A percentile compares a stretch with the other conserved stretches of the same genome.
Conservation (phyloP, 2,797 vertebrate species). For the Falco naumanni region DNA sequence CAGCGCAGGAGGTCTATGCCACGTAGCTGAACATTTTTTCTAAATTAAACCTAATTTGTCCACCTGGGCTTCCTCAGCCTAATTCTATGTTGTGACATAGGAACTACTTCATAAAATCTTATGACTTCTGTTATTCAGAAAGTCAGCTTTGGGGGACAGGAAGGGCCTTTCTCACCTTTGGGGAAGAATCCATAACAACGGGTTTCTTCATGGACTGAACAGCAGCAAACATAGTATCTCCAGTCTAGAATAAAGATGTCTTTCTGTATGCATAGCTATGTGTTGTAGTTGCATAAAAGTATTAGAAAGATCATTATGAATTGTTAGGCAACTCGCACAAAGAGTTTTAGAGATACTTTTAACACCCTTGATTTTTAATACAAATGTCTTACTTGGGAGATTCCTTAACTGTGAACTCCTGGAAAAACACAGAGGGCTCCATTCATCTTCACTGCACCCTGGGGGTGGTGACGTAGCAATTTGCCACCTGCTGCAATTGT, state of each 20-base stretch:
- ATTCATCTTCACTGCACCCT: slow-evolving; percentile 55
- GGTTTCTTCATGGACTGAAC: background rate
- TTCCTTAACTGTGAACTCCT: slow-evolving; percentile 21
- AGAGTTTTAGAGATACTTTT: background rate
- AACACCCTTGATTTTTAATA: background rate
- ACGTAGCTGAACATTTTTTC: background rate
- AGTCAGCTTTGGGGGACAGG: rapidly evolving
- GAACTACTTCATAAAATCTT: background rate
- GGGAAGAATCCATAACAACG: background rate
- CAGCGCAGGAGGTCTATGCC: background rate
- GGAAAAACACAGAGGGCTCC: background rate
- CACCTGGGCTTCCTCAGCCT: background rate
- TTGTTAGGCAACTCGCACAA: background rate
- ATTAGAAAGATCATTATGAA: background rate
- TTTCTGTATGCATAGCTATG: background rate
- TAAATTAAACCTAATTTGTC: background rate
- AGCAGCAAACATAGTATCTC: background rate
- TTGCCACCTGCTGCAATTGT: slow-evolving; percentile 57
- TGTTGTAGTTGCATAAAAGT: background rate
- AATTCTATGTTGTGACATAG: background rate
- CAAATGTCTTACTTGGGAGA: slow-evolving; percentile 21
- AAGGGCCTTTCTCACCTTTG: background rate
- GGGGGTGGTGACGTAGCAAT: slow-evolving; percentile 24
- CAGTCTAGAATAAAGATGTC: background rate
- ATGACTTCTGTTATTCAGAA: background rate